Evolutionary conservation across 2,113 vertebrate species (phyloP), one percentile per base, ranked within the genome.

Genomic region (Cisticola juncidis): DNA sequence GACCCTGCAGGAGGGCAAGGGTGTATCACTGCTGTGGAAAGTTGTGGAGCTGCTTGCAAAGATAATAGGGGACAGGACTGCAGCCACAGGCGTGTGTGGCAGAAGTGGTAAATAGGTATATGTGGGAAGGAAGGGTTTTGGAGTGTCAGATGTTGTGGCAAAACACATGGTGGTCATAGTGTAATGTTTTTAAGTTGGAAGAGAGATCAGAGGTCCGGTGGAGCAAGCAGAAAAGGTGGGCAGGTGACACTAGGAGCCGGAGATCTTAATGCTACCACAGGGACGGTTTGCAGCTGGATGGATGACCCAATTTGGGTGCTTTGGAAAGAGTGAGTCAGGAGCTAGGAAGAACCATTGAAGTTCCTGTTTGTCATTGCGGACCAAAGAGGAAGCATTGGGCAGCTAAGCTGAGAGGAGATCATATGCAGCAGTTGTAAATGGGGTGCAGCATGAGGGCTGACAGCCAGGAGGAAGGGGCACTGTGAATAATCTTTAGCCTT

Each of bases 1-100:
- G 24, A 47, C 23, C 11, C n/a, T 80, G 57, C 24, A 17, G 1
- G 21, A 50, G 60, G 24, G 24, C 14, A 10, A 4, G 15, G 3
- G 3, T n/a, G 11, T 42, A 19, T 35, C 17, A 1, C 58, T 23
- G 25, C 0, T 0, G 9, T 12, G 36, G 36, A 5, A 69, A 11
- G 45, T 19, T 28, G 47, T 38, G 24, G 48, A 84, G 70, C 44
- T 72, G 74, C 56, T 83, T 44, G 31, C 33, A 50, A 21, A 73
- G 56, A 22, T 62, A 8, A 15, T 9, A 7, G 6, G 13, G 11
- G 15, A 12, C 0, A 1, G 73, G n/a, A n/a, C 40, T 54, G 22
- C 33, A 47, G 69, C 45, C 44, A 6, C 3, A 0, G 23, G 5
- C 19, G 14, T 9, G 19, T 2, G 31, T 29, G 25, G 44, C 40